A percentile compares a stretch with the other conserved stretches of the same genome.
Conservation (phyloP, 2,113 vertebrate species). For the Holacanthus passer region DNA sequence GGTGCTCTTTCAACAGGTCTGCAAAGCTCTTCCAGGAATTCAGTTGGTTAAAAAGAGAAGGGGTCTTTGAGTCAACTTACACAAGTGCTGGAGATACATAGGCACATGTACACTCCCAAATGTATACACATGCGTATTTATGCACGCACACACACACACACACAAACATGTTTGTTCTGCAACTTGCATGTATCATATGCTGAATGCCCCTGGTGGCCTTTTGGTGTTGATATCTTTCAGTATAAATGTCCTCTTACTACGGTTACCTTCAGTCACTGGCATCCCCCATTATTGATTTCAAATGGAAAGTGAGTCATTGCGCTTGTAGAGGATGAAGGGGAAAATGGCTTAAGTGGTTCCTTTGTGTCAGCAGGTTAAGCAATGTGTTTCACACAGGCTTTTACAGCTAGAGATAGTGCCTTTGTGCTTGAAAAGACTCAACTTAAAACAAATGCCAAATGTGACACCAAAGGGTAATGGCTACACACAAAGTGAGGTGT, state of each 20-base stretch:
- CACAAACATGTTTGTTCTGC: not conserved
- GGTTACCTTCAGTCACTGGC: constrained; percentile 60
- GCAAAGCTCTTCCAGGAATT: constrained; percentile 28
- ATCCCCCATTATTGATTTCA: constrained; percentile 77
- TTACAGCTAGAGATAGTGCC: constrained; percentile 73
- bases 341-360: constrained; percentile 79
- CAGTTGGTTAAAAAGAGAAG: constrained; percentile 32
- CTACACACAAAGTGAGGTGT: constrained; percentile 65
- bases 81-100: constrained; percentile 13
- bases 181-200: constrained; percentile 5
- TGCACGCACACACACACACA: constrained; percentile 1
- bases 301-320: constrained; percentile 79
- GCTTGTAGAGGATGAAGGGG: constrained; percentile 67
- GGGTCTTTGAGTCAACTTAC: constrained; percentile 5
- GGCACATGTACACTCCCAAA: not conserved
- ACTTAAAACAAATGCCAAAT: constrained; percentile 80
- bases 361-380: constrained; percentile 82
- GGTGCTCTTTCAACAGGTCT: constrained; percentile 57
- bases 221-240: constrained; percentile 55
- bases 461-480: constrained; percentile 79
- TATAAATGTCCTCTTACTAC: constrained; percentile 44
- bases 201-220: constrained; percentile 36
- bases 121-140: not conserved
- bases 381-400: constrained; percentile 74
- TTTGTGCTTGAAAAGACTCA: constrained; percentile 74